Conservation (phyloP, 2,113 vertebrate genomes). For the Forbesichthys agassizii region DNA sequence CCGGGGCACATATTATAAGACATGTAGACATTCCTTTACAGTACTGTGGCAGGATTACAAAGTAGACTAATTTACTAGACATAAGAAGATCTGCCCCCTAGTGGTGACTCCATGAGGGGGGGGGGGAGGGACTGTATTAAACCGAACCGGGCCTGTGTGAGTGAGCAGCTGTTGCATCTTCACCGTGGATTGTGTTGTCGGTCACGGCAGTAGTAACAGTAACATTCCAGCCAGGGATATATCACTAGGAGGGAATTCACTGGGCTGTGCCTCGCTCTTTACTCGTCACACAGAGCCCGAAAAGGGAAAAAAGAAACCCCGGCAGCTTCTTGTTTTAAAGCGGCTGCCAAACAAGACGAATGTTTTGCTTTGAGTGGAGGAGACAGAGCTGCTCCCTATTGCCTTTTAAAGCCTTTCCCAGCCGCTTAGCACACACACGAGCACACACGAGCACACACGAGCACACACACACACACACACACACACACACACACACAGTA, state of each 20-base stretch:
- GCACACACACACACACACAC: constrained; percentile 1
- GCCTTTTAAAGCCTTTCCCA: constrained; percentile 75
- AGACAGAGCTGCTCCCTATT: constrained; percentile 42
- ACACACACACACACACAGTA: constrained; percentile 34
- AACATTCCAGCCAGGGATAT: constrained; percentile 44
- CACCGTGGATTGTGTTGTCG: constrained; percentile 12
- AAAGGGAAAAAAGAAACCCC: constrained; percentile 60
- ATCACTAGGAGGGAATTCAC: constrained; percentile 20
- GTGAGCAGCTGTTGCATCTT: constrained; percentile 6
- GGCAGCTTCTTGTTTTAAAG: constrained; percentile 24
- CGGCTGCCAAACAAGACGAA: constrained; percentile 50
- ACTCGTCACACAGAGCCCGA: constrained; percentile 44
- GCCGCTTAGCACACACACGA: neutral
- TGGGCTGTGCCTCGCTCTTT: neutral
- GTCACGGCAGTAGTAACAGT: constrained; percentile 29
- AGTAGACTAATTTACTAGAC: too few relatives aligned
- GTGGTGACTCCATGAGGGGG: neutral
- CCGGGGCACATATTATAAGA: too few relatives aligned
- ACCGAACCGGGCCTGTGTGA: neutral
- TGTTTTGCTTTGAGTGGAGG: constrained; percentile 53
- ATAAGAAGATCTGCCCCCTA: neutral
- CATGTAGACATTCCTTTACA: too few relatives aligned
- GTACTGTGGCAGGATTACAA: too few relatives aligned
- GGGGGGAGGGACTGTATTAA: neutral
- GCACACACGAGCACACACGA: constrained; percentile 10